Base-by-base conservation (phyloP, 2,113 vertebrate species). In the Edolisoma coerulescens region DNA sequence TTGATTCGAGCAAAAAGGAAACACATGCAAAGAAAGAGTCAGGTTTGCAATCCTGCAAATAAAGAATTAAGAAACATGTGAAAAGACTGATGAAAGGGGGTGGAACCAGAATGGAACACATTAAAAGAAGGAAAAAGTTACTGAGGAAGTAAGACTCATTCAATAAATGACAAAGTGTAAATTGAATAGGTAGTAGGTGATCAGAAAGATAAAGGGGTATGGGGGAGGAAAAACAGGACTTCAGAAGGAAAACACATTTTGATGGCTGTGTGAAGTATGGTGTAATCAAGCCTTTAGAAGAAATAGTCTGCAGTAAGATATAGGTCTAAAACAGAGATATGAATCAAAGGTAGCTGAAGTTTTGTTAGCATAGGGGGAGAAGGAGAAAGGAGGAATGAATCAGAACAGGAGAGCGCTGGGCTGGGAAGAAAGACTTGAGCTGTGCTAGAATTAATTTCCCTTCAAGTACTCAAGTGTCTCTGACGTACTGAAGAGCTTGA, bases 61-160 rank as follows among this genome's bases (percentile, higher is more conserved):
- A 69, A 65, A 18, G 17, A 75, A 65, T 64, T 73, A 76, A 85
- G 67, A 89, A 85, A 71, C 37, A 33, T 61, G 9, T 71, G 52
- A 65, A 44, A 76, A 64, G 7, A 61, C 11, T 42, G 33, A n/a
- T 59, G 47, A 78, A 84, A 89, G 13, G 22, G 16, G 1, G 7
- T 82, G 44, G 37, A 87, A 85, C 15, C 71, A 49, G 56, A 79
- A 64, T 18, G 5, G 13, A 82, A 6, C 11, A 60, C 28, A n/a
- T 65, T 90, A 64, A 85, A 90, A 87, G 44, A 57, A 75, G 14
- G 23, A 44, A 94, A 91, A 87, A 53, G n/a, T 60, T 79, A 76
- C 37, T 57, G 37, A 7, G 2, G 57, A 83, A 97, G 37, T 45
- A 79, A 82, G 53, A 35, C 9, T 69, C 7, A 32, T 47, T 76